Base-by-base conservation (phyloP, 1,140 invertebrate genomes). In the Subanguina moxae region DNA sequence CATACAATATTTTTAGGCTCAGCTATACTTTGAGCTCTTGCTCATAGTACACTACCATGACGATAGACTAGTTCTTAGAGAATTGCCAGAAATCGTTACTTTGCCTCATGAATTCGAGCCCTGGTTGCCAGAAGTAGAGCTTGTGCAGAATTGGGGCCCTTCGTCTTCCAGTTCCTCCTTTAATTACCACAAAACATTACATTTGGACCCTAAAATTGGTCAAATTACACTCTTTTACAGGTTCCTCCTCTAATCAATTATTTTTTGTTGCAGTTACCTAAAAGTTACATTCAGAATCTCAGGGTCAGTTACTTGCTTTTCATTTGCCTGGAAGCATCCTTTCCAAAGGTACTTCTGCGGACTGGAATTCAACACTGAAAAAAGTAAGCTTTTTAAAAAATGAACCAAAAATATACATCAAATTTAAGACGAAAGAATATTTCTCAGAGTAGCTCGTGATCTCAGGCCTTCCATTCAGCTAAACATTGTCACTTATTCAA, bases 151-250 rank as follows among this genome's bases (percentile, higher is more conserved):
- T 15, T 43, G 17, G 27, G 17, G 52, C n/a, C 15, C 56, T 69
- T 45, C 68, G 38, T 23, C 32, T 46, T 30, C 28, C 43, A 19
- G 66, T 38, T 42, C 52, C 48, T 21, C 46, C 48, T 38, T 72
- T 46, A n/a, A 19, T 8, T 8, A 23, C 15, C 74, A 65, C 30
- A 73, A 56, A 23, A 25, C 28, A 25, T 45, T 56, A 1, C 57
- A 72, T 62, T 59, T 76, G 30, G 77, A 78, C 38, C 74, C 74
- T 25, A 75, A 78, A 71, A 78, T 38, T 23, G 74, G 74, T 9
- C 66, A 76, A 63, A 66, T 76, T 30, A 78, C 70, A 27, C 13
- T 77, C 13, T 27, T 78, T 52, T 65, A 68, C 38, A 64, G 71
- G 71, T 73, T 45, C 52, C 38, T 73, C 25, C 13, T 66, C 1